Base-by-base conservation (phyloP, 2,888 invertebrate genomes). In the Hemicrepidius hirtus region DNA sequence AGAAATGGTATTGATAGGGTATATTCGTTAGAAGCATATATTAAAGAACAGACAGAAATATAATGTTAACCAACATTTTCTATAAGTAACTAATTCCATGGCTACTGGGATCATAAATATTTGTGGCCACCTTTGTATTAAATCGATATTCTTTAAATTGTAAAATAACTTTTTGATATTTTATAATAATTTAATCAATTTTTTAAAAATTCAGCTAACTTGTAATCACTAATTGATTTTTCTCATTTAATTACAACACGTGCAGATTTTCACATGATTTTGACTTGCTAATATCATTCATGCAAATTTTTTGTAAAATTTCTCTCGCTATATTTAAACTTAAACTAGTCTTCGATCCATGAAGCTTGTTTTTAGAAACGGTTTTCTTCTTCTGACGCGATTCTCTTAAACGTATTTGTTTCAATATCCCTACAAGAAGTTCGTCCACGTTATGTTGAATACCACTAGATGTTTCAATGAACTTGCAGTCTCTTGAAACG, bases 371-470 rank as follows among this genome's bases (percentile, higher is more conserved):
- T 41, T 78, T 82, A 20, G 37, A 80, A 74, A 79, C 77, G 12
- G 81, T 79, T 60, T 89, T 84, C 84, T 94, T 94, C 87, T 93
- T 93, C 79, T 93, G 93, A 21, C 94, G 88, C 67, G 88, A 91
- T 83, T 94, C 94, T 75, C 95, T 91, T 64, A 95, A 88, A 1
- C 95, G 90, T 82, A 96, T 94, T 88, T 97, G 97, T 84, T 96
- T 97, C 53, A 98, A 90, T 78, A 97, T 93, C 1, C 98, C 98
- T 0, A 97, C 97, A 46, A 98, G 90, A 20, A 98, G 91, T 84
- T 98, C 98, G 86, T 98, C 98, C 18, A 98, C 97, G 84, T 97
- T 97, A 88, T 98, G 97, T 85, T 98, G 97, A 81, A 98, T 95
- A 0, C 97, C 97, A 68, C 96, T 95, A 0, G 97, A 98, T 0